Percentiles rank a stretch among this genome's conserved stretches.
These are phyloP conservation scores for Benthosema pterotum DNA, from an alignment of 2,797 vertebrate genomes.

Conservation along the genomic window DNA sequence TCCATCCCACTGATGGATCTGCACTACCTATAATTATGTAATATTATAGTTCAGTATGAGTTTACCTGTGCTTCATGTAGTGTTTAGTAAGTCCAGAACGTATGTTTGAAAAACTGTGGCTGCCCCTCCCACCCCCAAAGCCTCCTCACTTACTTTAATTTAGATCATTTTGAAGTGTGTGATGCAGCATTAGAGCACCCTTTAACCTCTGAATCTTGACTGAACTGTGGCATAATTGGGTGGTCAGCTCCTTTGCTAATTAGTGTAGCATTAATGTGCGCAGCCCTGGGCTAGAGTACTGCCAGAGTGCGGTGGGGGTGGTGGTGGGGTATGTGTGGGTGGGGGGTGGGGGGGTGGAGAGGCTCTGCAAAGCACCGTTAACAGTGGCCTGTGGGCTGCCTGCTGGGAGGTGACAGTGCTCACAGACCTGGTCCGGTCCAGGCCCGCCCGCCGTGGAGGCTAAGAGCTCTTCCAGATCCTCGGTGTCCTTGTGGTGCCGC, in stretches of 20 bases:
- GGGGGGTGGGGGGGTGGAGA: conserved; percentile 55
- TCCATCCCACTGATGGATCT: no score
- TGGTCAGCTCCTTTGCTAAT: conserved; percentile 80
- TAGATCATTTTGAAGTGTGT: conserved; percentile 43
- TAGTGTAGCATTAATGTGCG: conserved; percentile 75
- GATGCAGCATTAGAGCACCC: conserved; percentile 51
- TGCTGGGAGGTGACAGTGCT: conserved; percentile 58
- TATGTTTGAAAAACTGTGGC: conserved; percentile 9
- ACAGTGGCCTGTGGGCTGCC: conserved; percentile 60
- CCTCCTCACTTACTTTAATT: conserved; percentile 41
- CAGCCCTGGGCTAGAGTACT: conserved; percentile 58
- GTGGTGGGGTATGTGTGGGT: no score
- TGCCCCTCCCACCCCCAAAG: conserved; percentile 30
- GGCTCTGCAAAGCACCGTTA: conserved; percentile 63
- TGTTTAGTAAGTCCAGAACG: not conserved
- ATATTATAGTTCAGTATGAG: no score
- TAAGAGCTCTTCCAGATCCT: conserved; percentile 48
- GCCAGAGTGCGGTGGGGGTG: conserved; percentile 43
- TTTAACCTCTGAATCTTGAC: conserved; percentile 74
- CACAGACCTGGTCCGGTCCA: conserved; percentile 46
- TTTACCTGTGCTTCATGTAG: conserved; percentile 8
- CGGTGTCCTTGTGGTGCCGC: conserved; percentile 59
- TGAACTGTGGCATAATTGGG: conserved; percentile 81
- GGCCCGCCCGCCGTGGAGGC: conserved; percentile 21
- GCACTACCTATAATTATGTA: no score